Base-by-base conservation (phyloP, 2,797 vertebrate genomes). In the Catharus ustulatus region DNA sequence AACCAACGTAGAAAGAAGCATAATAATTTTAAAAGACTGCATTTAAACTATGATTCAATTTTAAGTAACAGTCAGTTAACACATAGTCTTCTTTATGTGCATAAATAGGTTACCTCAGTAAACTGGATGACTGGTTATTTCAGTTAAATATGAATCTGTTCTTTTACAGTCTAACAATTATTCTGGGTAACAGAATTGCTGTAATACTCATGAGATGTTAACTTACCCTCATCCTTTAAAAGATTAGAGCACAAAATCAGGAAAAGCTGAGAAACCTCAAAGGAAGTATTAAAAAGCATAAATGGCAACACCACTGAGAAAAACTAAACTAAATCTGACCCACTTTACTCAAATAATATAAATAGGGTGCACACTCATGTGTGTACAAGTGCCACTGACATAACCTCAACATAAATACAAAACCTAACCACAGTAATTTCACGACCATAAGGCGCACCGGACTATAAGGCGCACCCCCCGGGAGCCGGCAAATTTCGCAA, bases 311-410 rank as follows among this genome's bases (percentile, higher is more conserved):
- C 11, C 29, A 66, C 38, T 42, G 20, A 61, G 36, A 80, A 83
- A 10, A 51, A 13, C 24, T 78, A 63, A 77, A 76, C 49, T 62
- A 61, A 45, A 49, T 26, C 38, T 29, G 34, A 57, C 29, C 68
- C 2, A 0, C 7, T 74, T 74, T 24, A n/a, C 36, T 76, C 20
- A n/a, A 20, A 6, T 36, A 84, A 51, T 4, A n/a, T 23, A 58
- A 93, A 38, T 8, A 32, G 16, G 6, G 10, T n/a, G 18, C 5
- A 30, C 1, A 1, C 19, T 21, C 15, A 23, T 1, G 0, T 15
- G 17, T 4, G 86, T 38, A 69, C n/a, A 76, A 87, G 62, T 19
- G n/a, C 30, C 46, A 63, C 1, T 30, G 13, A 49, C 43, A 34
- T 7, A 61, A 14, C 24, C 36, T 36, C 26, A 79, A 45, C 12